phyloP scores from a whole-genome alignment of 92 coral and sea anemone species.

The Palythoa grandis region DNA sequence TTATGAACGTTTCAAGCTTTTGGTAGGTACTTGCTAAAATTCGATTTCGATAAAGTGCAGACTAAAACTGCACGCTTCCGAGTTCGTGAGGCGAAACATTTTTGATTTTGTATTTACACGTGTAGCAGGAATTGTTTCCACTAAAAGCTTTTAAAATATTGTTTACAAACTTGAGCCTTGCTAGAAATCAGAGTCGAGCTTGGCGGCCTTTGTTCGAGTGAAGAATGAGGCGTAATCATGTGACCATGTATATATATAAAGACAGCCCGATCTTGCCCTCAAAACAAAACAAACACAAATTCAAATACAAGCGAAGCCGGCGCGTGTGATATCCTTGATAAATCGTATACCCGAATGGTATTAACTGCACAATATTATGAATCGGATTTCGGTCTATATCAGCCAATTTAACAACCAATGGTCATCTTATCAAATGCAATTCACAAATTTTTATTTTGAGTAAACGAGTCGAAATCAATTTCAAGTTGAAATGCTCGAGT shows the following conservation, averaged over 20 bases:
- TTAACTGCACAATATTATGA: conserved; percentile 17
- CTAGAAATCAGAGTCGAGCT: not conserved
- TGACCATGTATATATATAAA: conserved; percentile 19
- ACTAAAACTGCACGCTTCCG: not conserved
- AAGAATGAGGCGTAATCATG: conserved; percentile 33
- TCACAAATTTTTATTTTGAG: not conserved
- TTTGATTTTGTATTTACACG: not conserved
- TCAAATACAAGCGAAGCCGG: conserved; percentile 20
- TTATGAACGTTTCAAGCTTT: not conserved
- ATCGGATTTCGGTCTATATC: conserved; percentile 33
- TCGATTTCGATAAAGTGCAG: not conserved
- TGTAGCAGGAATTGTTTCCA: not conserved
- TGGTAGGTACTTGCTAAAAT: not conserved
- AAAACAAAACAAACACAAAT: conserved; percentile 39
- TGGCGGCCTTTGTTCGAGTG: conserved; percentile 8
- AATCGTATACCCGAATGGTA: conserved; percentile 14
- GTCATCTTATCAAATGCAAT: not conserved
- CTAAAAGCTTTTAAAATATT: not conserved
- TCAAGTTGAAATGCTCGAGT: not conserved
- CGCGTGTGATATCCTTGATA: conserved; percentile 38
- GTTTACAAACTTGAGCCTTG: not conserved
- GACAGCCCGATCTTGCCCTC: conserved; percentile 20
- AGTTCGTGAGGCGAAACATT: not conserved
- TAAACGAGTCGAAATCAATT: not conserved
- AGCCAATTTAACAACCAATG: conserved; percentile 10